These are phyloP conservation scores for Acipenser oxyrinchus DNA, from an alignment of 2,797 vertebrate genomes.

Conservation along the genomic window DNA sequence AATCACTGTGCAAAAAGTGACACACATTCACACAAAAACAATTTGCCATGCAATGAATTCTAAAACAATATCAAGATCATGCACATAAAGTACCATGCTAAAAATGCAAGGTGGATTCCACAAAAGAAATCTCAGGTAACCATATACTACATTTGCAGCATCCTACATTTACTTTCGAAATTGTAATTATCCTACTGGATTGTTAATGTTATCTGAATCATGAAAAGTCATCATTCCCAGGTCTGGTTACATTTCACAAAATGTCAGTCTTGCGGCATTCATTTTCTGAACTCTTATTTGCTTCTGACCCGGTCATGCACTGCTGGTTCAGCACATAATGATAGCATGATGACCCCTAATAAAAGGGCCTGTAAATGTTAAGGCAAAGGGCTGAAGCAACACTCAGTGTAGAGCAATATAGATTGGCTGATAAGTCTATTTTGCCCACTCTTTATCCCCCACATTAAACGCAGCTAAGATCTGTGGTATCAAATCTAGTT, in stretches of 20 bases:
- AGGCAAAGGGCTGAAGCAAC: neutral
- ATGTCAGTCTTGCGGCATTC: neutral
- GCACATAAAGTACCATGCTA: no score
- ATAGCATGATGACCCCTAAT: neutral
- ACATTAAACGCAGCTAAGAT: neutral
- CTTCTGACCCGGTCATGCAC: neutral
- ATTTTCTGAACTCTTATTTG: neutral
- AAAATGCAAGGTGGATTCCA: no score
- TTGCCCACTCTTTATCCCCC: neutral
- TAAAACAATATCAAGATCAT: no score
- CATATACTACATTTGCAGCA: no score
- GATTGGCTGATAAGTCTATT: neutral
- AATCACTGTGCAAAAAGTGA: slow-evolving; percentile 2
- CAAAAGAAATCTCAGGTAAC: no score
- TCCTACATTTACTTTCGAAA: no score
- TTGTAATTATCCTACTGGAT: no score
- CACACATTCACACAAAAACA: neutral
- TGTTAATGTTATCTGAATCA: neutral
- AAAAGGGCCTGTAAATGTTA: slow-evolving; percentile 3
- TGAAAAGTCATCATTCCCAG: neutral
- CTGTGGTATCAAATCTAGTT: neutral
- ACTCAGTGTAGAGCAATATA: neutral
- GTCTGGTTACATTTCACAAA: neutral
- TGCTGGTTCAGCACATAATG: neutral
- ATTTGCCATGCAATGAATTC: no score